phyloP scores from a whole-genome alignment of 2,888 invertebrate species.

The Callyntrura sp. region DNA sequence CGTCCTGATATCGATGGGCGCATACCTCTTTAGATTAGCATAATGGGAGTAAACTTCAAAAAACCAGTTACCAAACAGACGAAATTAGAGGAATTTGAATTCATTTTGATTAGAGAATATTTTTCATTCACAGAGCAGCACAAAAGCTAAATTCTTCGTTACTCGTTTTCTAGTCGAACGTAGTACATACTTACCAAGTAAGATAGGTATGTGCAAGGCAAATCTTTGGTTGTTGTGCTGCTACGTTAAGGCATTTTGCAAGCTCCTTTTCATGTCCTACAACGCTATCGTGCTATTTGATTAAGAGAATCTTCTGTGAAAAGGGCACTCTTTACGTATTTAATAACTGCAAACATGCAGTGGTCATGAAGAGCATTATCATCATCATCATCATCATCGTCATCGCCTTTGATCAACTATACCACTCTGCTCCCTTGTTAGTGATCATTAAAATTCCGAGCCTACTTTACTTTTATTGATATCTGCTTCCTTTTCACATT shows the following conservation, averaged over 20 bases:
- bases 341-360: neutral
- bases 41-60: conserved; percentile 8
- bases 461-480: conserved; percentile 35
- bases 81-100: conserved; percentile 65
- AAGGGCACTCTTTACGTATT: neutral
- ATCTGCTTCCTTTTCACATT: conserved; percentile 19
- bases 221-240: too few relatives aligned
- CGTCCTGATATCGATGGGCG: too few relatives aligned
- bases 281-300: neutral
- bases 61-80: conserved; percentile 55
- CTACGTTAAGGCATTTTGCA: too few relatives aligned
- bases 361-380: neutral
- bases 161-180: neutral
- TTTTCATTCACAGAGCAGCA: conserved; percentile 45
- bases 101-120: conserved; percentile 61
- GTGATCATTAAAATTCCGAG: conserved; percentile 60
- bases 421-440: conserved; percentile 21
- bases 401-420: neutral
- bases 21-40: neutral
- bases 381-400: conserved; percentile 41
- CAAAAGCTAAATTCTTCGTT: conserved; percentile 30
- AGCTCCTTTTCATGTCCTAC: neutral
- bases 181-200: too few relatives aligned
- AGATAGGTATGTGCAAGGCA: too few relatives aligned
- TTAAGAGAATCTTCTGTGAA: conserved; percentile 28